Conservation (phyloP, 2,797 vertebrate species). For the Sylvia borin region DNA sequence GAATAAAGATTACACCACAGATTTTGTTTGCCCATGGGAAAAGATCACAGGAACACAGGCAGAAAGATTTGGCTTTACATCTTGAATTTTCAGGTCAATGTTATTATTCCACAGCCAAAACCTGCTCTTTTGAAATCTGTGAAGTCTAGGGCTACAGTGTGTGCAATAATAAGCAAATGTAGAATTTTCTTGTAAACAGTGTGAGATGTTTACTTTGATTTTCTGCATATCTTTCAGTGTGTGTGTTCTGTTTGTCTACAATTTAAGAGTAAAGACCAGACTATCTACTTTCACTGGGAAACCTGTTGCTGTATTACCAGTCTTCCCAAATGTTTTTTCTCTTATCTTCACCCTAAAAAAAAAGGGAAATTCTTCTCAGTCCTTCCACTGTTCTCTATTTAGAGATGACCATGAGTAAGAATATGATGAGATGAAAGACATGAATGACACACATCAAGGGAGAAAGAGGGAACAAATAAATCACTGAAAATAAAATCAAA, state of each 20-base stretch:
- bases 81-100: constrained; percentile 5
- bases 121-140: constrained; percentile 6
- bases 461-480: not conserved
- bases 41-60: not conserved
- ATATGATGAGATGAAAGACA: not conserved
- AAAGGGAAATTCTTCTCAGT: not conserved
- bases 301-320: not conserved
- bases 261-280: not conserved
- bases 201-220: not conserved
- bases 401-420: not conserved
- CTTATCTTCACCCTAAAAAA: not conserved
- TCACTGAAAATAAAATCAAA: not conserved
- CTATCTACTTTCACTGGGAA: not conserved
- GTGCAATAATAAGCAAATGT: constrained; percentile 31
- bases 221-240: not conserved
- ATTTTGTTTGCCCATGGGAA: not conserved
- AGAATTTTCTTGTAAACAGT: not conserved
- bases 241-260: not conserved
- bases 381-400: not conserved
- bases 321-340: not conserved
- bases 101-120: not conserved
- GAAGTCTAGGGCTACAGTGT: not conserved
- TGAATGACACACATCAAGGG: not conserved
- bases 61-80: not conserved
- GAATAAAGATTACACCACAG: not conserved